phyloP scores from a whole-genome alignment of 2,797 vertebrate species.

The Xenops minutus region DNA sequence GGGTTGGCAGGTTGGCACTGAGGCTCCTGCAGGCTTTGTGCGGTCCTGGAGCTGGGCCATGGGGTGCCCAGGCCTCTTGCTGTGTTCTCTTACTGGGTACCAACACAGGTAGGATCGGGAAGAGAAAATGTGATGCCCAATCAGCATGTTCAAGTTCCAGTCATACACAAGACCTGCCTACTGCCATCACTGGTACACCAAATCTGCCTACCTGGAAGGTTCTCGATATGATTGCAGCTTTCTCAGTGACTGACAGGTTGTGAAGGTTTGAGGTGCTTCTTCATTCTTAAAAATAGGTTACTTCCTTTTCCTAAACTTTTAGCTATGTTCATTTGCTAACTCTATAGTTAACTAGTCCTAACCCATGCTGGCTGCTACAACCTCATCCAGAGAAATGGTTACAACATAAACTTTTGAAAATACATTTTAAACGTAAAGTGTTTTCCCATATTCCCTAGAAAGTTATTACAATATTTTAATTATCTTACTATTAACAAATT shows the following conservation, averaged over 20 bases:
- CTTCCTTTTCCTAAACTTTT: neutral
- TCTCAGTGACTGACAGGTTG: neutral
- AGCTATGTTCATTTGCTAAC: neutral
- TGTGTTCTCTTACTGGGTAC: neutral
- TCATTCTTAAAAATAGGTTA: neutral
- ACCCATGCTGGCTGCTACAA: neutral
- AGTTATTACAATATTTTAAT: neutral
- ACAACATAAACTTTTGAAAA: neutral
- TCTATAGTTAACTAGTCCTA: neutral
- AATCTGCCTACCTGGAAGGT: neutral
- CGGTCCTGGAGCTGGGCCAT: neutral
- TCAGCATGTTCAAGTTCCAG: neutral
- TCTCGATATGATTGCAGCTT: neutral
- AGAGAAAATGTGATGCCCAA: neutral
- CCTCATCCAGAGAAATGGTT: neutral
- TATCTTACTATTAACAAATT: neutral
- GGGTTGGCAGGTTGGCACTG: fast-evolving
- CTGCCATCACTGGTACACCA: neutral
- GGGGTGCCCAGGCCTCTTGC: neutral
- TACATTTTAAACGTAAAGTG: neutral
- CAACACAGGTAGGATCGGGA: neutral
- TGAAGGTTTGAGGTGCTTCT: neutral
- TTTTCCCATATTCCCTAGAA: neutral
- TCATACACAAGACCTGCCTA: neutral
- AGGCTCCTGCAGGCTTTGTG: neutral